phyloP scores from a whole-genome alignment of 1,140 invertebrate genomes.

The Myzus persicae region DNA sequence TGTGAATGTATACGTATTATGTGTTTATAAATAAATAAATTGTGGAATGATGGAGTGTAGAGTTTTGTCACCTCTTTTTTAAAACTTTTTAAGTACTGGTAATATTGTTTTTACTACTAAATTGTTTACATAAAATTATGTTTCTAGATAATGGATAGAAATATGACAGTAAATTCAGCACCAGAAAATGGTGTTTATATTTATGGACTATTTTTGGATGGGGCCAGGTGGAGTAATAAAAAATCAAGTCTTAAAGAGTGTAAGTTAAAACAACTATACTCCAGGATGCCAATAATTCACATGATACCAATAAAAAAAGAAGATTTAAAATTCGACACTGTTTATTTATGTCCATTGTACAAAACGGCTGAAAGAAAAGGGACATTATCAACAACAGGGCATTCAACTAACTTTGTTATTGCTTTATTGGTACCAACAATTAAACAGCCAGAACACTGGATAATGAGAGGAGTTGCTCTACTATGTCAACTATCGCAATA shows the following conservation, averaged over 20 bases:
- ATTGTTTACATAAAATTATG: neutral
- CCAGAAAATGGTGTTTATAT: conserved; percentile 78
- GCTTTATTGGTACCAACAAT: conserved; percentile 73
- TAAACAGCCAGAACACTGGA: conserved; percentile 75
- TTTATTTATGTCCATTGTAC: conserved; percentile 78
- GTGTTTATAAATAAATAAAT: too few relatives aligned
- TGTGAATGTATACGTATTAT: too few relatives aligned
- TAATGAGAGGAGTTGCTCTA: conserved; percentile 78
- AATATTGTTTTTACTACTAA: neutral
- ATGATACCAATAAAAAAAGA: conserved; percentile 60
- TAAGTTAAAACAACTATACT: conserved; percentile 81
- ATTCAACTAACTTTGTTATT: conserved; percentile 83
- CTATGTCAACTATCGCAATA: conserved; percentile 64
- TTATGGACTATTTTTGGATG: conserved; percentile 86
- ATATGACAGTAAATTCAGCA: conserved; percentile 64
- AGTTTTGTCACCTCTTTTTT: neutral
- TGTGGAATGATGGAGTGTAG: neutral
- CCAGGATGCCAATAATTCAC: conserved; percentile 77
- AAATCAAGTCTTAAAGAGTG: conserved; percentile 80
- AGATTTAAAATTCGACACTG: neutral
- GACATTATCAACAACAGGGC: conserved; percentile 78
- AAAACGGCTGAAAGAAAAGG: conserved; percentile 75
- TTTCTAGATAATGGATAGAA: conserved; percentile 65
- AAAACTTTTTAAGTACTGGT: neutral
- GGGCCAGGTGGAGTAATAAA: conserved; percentile 81